Evolutionary conservation across 2,113 vertebrate species (phyloP).

Genomic region (Irena cyanogastra): DNA sequence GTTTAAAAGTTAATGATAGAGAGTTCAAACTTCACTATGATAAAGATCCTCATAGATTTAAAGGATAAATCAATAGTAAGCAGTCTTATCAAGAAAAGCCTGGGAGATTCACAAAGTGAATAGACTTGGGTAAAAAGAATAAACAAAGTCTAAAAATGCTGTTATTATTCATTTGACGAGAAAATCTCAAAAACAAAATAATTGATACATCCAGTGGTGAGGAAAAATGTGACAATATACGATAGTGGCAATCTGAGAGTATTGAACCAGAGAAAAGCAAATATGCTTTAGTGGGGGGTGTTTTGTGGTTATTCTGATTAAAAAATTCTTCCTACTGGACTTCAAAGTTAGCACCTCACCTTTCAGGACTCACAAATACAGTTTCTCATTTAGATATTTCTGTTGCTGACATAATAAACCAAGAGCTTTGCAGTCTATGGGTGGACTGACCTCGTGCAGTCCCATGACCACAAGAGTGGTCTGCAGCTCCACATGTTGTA

Average conservation of each 20-base stretch:
- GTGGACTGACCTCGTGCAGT: background rate
- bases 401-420: background rate
- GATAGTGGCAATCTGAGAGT: background rate
- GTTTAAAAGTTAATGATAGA: background rate
- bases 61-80: background rate
- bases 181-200: background rate
- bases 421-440: background rate
- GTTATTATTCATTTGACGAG: background rate
- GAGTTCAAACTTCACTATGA: background rate
- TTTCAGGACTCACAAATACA: background rate
- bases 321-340: background rate
- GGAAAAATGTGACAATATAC: background rate
- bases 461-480: background rate
- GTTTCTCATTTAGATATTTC: background rate
- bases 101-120: background rate
- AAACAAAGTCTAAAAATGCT: background rate
- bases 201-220: background rate
- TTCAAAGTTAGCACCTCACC: background rate
- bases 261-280: background rate
- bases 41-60: background rate
- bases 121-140: background rate
- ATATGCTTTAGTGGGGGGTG: background rate
- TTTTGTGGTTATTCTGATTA: background rate
- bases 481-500: background rate
- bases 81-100: background rate